phyloP scores from a whole-genome alignment of 2,797 vertebrate species.

The Synaphobranchus kaupii region DNA sequence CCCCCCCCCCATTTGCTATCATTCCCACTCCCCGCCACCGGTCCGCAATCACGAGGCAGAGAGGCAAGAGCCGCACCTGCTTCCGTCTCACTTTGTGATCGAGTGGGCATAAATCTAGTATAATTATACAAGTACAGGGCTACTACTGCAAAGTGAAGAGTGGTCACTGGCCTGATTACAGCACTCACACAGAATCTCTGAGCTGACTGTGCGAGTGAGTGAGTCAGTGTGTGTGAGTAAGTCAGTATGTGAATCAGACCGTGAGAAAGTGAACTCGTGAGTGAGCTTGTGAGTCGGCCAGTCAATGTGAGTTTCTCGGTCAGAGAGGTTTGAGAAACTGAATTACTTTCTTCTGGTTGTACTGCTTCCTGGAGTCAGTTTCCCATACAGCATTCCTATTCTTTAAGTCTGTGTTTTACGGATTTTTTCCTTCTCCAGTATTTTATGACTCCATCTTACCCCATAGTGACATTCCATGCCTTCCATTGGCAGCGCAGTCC shows the following conservation, averaged over 20 bases:
- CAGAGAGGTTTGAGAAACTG: not conserved
- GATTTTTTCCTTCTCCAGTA: not conserved
- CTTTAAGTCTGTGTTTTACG: not conserved
- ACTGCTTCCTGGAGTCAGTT: not conserved
- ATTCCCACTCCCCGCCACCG: no score
- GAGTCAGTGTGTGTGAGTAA: not conserved
- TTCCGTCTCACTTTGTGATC: no score
- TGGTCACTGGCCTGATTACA: not conserved
- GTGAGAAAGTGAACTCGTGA: not conserved
- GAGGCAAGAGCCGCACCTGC: no score
- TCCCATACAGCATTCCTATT: not conserved
- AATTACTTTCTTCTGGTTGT: not conserved
- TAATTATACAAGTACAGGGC: not conserved
- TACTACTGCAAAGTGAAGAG: not conserved
- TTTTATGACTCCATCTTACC: not conserved
- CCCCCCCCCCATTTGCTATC: no score
- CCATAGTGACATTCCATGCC: not conserved
- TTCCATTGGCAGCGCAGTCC: not conserved
- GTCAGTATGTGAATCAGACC: not conserved
- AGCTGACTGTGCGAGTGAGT: not conserved
- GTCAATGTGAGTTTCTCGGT: not conserved
- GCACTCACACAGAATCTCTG: not conserved
- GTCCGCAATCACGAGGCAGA: no score
- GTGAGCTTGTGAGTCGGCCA: not conserved
- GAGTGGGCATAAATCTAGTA: not conserved